phyloP scores from a whole-genome alignment of 2,797 vertebrate genomes.

The Dallia pectoralis region DNA sequence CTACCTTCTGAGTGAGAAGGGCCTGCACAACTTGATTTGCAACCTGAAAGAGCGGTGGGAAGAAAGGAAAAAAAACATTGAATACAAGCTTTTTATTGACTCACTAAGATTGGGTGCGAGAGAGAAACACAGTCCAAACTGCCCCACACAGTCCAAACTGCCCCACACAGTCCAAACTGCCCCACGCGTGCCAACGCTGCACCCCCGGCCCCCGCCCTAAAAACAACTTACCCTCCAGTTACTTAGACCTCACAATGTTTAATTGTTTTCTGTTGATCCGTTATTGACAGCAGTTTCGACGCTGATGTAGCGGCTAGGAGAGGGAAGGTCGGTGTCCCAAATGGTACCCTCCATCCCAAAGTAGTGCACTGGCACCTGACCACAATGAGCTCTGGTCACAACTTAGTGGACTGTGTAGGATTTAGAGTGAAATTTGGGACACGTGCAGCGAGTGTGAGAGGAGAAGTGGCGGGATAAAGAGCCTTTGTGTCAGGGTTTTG shows the following conservation, averaged over 20 bases:
- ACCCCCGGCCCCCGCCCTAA: not conserved
- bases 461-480: conserved; percentile 27
- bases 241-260: not conserved
- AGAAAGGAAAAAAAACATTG: not conserved
- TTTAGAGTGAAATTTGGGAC: not conserved
- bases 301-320: conserved; percentile 18
- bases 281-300: not conserved
- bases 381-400: not conserved
- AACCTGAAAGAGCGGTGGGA: conserved; percentile 76
- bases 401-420: not conserved
- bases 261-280: conserved; percentile 19
- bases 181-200: not conserved
- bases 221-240: conserved; percentile 12
- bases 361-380: not conserved
- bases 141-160: not conserved
- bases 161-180: not conserved
- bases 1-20: conserved; percentile 93
- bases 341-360: not conserved
- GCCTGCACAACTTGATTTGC: conserved; percentile 94
- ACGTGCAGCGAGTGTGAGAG: not conserved
- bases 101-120: not conserved
- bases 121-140: not conserved
- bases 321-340: not conserved
- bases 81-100: not conserved
- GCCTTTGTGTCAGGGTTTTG: conserved; percentile 34